Base-by-base conservation (phyloP, 2,888 invertebrate genomes). In the Lathronympha strigana region DNA sequence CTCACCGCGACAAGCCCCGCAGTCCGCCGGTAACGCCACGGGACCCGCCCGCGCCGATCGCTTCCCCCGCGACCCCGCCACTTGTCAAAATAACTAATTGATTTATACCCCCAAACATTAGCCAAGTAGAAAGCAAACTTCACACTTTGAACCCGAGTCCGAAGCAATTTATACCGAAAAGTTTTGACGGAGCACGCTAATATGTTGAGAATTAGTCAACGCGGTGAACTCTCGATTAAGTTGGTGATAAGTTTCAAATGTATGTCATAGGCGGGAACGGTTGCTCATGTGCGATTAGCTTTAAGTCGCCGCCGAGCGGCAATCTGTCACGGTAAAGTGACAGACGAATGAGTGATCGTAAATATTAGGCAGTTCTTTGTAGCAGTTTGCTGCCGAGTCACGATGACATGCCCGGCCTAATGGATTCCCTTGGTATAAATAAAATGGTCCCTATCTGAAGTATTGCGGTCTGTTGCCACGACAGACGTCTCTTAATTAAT, bases 81-180 rank as follows among this genome's bases (percentile, higher is more conserved):
- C 77, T 80, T 84, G 83, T 87, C 86, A 83, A 85, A 86, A 84
- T 79, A 83, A 81, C 82, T 82, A 87, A 89, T 88, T 88, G 85
- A 88, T 88, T 88, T 80, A 81, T 78, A 82, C 77, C 79, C 77
- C 73, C 74, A 80, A 81, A 82, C 78, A 79, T 76, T 76, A 73
- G 60, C 57, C 60, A 61, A 62, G 62, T 69, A 63, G 62, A 54
- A 49, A 68, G 68, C 70, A 71, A 79, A 84, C 77, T 83, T 80
- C 72, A 77, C 77, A 79, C 78, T 84, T 80, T 66, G 66, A 66
- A 66, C 47, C 60, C 64, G 28, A 54, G 53, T 66, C 74, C 68
- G 69, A 73, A 70, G 68, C 66, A 67, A 58, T 67, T 67, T 63
- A 69, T 68, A 74, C 79, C 61, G 58, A 72, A 67, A 71, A 77